Evolutionary conservation across 2,888 invertebrate species (phyloP).

Genomic region (Romanomermis culicivorax): DNA sequence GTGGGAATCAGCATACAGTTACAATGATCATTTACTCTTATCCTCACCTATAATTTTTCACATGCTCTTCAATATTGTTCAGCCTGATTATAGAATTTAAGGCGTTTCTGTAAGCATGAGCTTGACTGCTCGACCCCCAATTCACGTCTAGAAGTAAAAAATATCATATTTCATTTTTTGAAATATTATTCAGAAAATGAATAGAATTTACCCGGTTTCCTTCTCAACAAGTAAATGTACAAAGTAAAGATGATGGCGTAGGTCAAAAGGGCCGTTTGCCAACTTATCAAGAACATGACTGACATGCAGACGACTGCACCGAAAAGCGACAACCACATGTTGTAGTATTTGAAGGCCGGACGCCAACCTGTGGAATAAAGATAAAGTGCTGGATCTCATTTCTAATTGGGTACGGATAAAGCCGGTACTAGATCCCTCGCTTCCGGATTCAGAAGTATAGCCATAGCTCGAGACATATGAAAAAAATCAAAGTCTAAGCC

Average conservation of each 20-base stretch:
- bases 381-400: background rate
- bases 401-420: no score
- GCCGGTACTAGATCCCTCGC: no score
- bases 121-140: conserved; percentile 88
- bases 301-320: conserved; percentile 43
- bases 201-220: conserved; percentile 76
- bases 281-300: conserved; percentile 36
- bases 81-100: conserved; percentile 62
- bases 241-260: conserved; percentile 35
- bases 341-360: conserved; percentile 44
- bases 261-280: conserved; percentile 35
- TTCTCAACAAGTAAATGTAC: conserved; percentile 70
- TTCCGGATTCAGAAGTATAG: no score
- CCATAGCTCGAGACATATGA: no score
- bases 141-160: conserved; percentile 44
- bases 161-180: background rate
- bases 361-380: conserved; percentile 25
- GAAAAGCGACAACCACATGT: conserved; percentile 59
- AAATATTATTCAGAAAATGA: no score
- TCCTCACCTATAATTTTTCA: conserved; percentile 59
- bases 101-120: conserved; percentile 76
- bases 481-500: no score
- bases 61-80: conserved; percentile 70
- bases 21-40: background rate
- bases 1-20: background rate